A percentile compares a stretch with the other conserved stretches of the same genome.
These are phyloP conservation scores for Megaptera novaeangliae DNA, from an alignment of 2,113 vertebrate genomes.

Conservation along the genomic window DNA sequence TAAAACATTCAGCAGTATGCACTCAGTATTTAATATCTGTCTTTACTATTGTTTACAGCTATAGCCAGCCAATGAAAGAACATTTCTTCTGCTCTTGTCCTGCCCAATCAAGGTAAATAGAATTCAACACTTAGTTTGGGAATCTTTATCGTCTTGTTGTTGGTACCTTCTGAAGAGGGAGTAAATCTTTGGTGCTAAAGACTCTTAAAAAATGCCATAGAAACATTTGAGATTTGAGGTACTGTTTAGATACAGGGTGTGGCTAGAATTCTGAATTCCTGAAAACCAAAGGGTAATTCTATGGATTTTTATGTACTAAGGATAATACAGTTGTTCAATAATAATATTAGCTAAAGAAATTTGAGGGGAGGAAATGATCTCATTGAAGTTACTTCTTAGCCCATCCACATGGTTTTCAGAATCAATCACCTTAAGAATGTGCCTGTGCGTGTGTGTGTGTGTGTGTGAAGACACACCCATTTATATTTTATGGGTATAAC, in stretches of 20 bases:
- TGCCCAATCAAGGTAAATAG: background rate
- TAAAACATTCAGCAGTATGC: background rate
- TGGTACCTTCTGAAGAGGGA: background rate
- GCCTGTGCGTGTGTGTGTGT: background rate
- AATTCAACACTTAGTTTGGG: background rate
- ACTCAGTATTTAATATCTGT: background rate
- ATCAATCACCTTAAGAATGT: background rate
- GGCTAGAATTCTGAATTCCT: background rate
- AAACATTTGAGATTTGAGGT: background rate
- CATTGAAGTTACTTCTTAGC: background rate
- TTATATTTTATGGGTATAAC: background rate
- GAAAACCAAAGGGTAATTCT: background rate
- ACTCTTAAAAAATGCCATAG: background rate
- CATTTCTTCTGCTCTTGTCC: background rate
- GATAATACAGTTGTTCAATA: background rate
- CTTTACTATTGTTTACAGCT: background rate
- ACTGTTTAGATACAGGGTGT: background rate
- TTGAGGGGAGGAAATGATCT: background rate
- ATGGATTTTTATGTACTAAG: background rate
- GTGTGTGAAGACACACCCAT: background rate
- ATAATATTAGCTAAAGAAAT: background rate
- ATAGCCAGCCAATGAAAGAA: background rate
- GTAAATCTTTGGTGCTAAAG: background rate
- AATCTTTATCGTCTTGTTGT: background rate
- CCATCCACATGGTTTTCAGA: background rate